Evolutionary conservation across 2,113 vertebrate genomes (phyloP).

Genomic region (Pardalotus punctatus): DNA sequence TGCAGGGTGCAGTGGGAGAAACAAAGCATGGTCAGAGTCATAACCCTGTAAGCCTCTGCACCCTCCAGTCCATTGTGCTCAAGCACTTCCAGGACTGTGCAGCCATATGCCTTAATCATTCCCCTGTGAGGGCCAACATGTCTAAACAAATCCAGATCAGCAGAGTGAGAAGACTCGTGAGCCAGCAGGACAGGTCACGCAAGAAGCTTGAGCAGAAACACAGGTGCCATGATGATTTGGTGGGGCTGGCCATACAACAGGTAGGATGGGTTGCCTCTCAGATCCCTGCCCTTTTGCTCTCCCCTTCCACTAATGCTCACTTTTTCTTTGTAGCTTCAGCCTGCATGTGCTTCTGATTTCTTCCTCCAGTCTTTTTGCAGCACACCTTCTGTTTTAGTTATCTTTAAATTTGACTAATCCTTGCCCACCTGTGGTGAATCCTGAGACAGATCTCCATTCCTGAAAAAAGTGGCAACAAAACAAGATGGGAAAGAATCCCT

Average conservation of each 20-base stretch:
- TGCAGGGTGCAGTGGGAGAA: neutral
- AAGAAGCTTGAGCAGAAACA: neutral
- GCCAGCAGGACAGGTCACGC: neutral
- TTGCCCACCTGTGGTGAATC: neutral
- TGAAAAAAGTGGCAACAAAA: neutral
- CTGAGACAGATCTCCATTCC: neutral
- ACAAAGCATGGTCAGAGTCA: neutral
- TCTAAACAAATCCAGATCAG: neutral
- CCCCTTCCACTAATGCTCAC: neutral
- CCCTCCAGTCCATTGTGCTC: neutral
- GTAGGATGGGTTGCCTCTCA: accelerated
- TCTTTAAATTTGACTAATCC: neutral
- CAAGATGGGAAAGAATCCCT: neutral
- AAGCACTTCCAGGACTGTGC: neutral
- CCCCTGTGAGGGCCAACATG: accelerated
- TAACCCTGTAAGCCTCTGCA: neutral
- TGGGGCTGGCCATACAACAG: neutral
- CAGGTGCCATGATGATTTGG: neutral
- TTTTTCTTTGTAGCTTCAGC: neutral
- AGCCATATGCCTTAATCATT: neutral
- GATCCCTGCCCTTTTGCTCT: neutral
- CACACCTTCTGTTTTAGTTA: neutral
- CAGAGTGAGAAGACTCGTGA: neutral
- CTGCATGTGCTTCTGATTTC: neutral
- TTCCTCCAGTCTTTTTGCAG: neutral